Base-by-base conservation (phyloP, 1,140 invertebrate species). In the Holcopasites calliopsidis region DNA sequence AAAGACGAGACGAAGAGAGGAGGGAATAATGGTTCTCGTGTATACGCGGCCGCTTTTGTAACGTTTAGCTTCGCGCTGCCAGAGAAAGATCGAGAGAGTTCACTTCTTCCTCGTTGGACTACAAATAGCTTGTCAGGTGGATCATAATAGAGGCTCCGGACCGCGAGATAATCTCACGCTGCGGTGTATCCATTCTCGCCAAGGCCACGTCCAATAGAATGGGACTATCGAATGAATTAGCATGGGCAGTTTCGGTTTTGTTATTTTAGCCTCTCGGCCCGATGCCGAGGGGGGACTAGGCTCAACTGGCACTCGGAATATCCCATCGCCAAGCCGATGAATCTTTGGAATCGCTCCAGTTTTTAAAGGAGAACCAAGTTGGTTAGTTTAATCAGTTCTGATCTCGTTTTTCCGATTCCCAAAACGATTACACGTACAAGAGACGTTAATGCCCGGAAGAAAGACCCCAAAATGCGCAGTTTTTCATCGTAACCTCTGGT, bases 81-180 rank as follows among this genome's bases (percentile, higher is more conserved):
- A 10, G 33, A n/a, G 76, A 58, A 64, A 66, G 55, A 69, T n/a
- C n/a, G n/a, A n/a, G 44, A 42, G 61, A 21, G 61, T 21, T 47
- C 35, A 33, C 69, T 68, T 77, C 64, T 79, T 52, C 78, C 77
- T 77, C 74, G 72, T 61, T 82, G 85, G 84, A 84, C 86, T 86
- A 87, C 85, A 87, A 88, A 88, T 87, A 85, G 86, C 87, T 87
- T 88, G 86, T 88, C 86, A 87, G 86, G 85, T 84, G 81, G 86
- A 87, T 88, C 86, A 88, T 88, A 87, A 88, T 88, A 88, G 85
- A 85, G 83, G 84, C 84, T 82, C 77, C 80, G 80, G 65, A 86
- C 84, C 84, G 85, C 79, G 80, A 84, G 82, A 88, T 88, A 86
- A 88, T 88, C 86, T 88, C 84, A 50, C 71, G 71, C 62, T 74